phyloP scores from a whole-genome alignment of 2,113 vertebrate species.

The Pluvianellus socialis region DNA sequence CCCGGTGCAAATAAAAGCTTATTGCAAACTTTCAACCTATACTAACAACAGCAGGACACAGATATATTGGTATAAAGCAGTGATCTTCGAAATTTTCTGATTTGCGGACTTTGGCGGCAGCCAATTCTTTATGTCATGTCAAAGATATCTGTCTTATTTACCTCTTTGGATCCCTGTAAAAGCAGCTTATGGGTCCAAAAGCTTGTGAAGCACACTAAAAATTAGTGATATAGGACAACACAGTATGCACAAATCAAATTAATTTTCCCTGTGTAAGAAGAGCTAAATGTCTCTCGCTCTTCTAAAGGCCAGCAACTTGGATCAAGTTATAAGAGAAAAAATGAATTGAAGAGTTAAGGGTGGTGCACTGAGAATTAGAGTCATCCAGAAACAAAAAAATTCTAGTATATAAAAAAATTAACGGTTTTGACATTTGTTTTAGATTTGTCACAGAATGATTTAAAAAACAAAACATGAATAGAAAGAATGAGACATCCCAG shows the following conservation, averaged over 20 bases:
- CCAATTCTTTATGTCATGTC: neutral
- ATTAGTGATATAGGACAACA: neutral
- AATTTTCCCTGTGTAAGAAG: neutral
- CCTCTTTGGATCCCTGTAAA: neutral
- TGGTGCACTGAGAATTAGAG: constrained; percentile 19
- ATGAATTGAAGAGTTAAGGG: constrained; percentile 22
- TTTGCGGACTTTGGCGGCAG: neutral
- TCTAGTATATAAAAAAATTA: constrained; percentile 22
- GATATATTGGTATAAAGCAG: neutral
- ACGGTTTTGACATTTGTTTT: constrained; percentile 67
- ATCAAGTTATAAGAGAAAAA: neutral
- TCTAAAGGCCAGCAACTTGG: neutral
- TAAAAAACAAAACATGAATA: constrained; percentile 69
- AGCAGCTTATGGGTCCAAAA: neutral
- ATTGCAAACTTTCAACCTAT: neutral
- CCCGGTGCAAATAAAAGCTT: neutral
- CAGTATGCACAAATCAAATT: neutral
- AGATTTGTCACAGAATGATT: constrained; percentile 69
- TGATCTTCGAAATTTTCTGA: neutral
- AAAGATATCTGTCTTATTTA: neutral
- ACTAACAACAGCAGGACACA: neutral
- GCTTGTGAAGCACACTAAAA: neutral
- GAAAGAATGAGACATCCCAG: constrained; percentile 69
- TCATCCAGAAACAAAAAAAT: neutral
- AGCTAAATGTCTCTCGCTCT: neutral